Evolutionary conservation across 2,888 invertebrate species (phyloP).

Genomic region (Syrista parreyssii): DNA sequence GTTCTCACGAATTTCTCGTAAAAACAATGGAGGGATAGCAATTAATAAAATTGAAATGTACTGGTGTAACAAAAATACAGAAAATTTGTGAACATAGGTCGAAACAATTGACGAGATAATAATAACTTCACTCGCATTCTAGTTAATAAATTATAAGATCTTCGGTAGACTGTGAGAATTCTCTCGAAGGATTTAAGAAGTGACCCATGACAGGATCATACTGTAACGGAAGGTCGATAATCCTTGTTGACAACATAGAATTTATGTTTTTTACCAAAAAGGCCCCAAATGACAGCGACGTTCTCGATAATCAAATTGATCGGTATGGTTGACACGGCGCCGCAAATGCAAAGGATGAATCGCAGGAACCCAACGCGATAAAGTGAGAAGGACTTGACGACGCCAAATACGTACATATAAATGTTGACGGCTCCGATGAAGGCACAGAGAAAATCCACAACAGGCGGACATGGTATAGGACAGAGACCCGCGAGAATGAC

Average conservation of each 20-base stretch:
- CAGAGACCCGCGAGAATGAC: slow-evolving; percentile 85
- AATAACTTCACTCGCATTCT: not conserved
- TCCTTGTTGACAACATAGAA: slow-evolving; percentile 98
- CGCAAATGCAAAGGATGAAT: slow-evolving; percentile 83
- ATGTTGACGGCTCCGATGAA: slow-evolving; percentile 94
- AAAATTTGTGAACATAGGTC: not conserved
- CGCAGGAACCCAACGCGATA: slow-evolving; percentile 85
- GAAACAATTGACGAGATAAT: not conserved
- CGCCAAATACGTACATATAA: slow-evolving; percentile 98
- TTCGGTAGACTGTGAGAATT: not conserved
- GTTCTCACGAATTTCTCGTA: not conserved
- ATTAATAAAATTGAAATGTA: not conserved
- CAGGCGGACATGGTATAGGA: slow-evolving; percentile 87
- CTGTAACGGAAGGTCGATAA: slow-evolving; percentile 73
- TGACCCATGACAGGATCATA: slow-evolving; percentile 7
- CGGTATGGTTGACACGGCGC: slow-evolving; percentile 91
- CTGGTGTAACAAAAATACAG: not conserved
- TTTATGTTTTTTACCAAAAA: slow-evolving; percentile 94
- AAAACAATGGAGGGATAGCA: not conserved
- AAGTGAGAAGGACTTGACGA: slow-evolving; percentile 94
- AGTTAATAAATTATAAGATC: not conserved
- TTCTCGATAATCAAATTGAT: slow-evolving; percentile 95
- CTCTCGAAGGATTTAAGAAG: too few relatives aligned
- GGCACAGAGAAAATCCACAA: slow-evolving; percentile 87
- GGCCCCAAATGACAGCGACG: slow-evolving; percentile 93